Conservation (phyloP, 2,113 vertebrate species). For the Mus musculus region GRCm39 chr17:73268001-73268500, state of each 20-base stretch:
- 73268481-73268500: neutral
- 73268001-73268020: neutral
- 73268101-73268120: neutral
- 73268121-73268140: neutral
- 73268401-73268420: neutral
- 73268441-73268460: neutral
- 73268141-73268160: neutral
- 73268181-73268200: neutral
- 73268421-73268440: neutral
- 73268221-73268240: neutral
- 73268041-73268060: neutral
- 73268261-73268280: neutral
- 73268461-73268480: neutral
- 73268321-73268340: neutral
- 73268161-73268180: neutral
- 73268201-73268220: accelerated
- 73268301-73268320: neutral
- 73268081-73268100: neutral
- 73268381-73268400: neutral
- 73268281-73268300: neutral
- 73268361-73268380: neutral
- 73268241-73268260: neutral
- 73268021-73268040: neutral
- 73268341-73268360: neutral
- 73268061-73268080: neutral